Conservation (phyloP, 1,140 invertebrate genomes). For the Zaprionus ghesquierei region DNA sequence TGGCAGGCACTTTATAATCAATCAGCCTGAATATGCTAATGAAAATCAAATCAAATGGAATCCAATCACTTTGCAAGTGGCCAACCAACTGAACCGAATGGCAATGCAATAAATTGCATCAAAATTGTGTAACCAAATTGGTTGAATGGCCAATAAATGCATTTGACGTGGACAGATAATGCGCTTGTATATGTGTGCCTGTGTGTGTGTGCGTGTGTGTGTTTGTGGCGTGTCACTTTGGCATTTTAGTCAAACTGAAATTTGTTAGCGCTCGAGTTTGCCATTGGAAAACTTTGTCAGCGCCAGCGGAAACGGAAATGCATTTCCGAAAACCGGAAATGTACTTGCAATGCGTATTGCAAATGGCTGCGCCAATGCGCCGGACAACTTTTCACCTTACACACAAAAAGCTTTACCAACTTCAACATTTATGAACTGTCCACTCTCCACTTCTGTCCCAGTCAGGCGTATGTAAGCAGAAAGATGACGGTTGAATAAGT, state of each 20-base stretch:
- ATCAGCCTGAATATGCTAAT: slow-evolving; percentile 69
- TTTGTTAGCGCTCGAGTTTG: slow-evolving; percentile 51
- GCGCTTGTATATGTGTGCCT: slow-evolving; percentile 5
- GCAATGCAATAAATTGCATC: slow-evolving; percentile 70
- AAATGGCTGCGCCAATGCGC: slow-evolving; percentile 40
- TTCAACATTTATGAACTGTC: slow-evolving; percentile 17
- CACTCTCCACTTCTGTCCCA: background rate
- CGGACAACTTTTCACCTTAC: background rate
- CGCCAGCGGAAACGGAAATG: slow-evolving; percentile 67
- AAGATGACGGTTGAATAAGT: background rate
- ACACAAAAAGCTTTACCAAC: slow-evolving; percentile 7
- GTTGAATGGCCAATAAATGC: slow-evolving; percentile 75
- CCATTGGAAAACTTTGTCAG: slow-evolving; percentile 26
- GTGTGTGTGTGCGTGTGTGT: background rate
- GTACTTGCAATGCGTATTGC: slow-evolving; percentile 66
- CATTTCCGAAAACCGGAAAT: slow-evolving; percentile 76
- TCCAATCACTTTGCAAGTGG: slow-evolving; percentile 62
- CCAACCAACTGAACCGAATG: slow-evolving; percentile 41
- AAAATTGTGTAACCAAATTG: slow-evolving; percentile 72
- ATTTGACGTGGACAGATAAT: slow-evolving; percentile 48
- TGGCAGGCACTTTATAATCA: slow-evolving; percentile 30
- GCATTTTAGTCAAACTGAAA: slow-evolving; percentile 68
- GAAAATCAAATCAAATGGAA: slow-evolving; percentile 70
- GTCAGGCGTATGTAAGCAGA: background rate
- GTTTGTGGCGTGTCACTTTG: slow-evolving; percentile 7